Conservation (phyloP, 2,797 vertebrate species). For the Alauda arvensis region DNA sequence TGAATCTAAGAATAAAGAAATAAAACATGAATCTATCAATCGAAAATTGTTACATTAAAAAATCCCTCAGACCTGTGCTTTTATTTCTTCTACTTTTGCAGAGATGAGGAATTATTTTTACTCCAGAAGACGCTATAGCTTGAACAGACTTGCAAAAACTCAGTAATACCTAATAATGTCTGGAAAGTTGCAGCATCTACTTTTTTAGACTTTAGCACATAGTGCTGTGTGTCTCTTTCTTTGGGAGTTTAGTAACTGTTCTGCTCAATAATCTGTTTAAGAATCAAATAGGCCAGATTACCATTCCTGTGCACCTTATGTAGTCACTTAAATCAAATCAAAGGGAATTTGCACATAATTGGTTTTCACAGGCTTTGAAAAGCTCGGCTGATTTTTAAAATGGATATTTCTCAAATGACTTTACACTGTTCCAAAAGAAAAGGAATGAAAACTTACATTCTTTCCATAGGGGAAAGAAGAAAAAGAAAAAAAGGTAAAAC, state of each 20-base stretch:
- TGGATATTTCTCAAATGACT: neutral
- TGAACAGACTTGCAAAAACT: slow-evolving; percentile 8
- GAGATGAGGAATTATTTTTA: neutral
- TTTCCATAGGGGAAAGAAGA: neutral
- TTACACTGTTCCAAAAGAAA: neutral
- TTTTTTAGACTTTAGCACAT: neutral
- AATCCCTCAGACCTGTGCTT: neutral
- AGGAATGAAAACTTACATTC: neutral
- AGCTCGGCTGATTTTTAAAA: slow-evolving; percentile 1
- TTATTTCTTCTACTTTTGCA: neutral
- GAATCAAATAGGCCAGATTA: neutral
- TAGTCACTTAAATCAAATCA: slow-evolving; percentile 15
- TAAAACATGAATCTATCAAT: neutral
- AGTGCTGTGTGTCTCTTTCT: neutral
- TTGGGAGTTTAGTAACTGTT: neutral
- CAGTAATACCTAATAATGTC: neutral
- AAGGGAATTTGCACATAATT: neutral
- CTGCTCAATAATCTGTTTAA: slow-evolving; percentile 9
- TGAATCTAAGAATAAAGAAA: slow-evolving; percentile 23
- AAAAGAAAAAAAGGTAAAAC: neutral
- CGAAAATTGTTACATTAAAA: neutral
- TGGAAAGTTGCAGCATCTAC: neutral
- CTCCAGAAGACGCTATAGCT: neutral
- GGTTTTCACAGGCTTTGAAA: neutral
- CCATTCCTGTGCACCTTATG: neutral